Conservation (phyloP, 2,888 invertebrate species). For the Euproctis similis region DNA sequence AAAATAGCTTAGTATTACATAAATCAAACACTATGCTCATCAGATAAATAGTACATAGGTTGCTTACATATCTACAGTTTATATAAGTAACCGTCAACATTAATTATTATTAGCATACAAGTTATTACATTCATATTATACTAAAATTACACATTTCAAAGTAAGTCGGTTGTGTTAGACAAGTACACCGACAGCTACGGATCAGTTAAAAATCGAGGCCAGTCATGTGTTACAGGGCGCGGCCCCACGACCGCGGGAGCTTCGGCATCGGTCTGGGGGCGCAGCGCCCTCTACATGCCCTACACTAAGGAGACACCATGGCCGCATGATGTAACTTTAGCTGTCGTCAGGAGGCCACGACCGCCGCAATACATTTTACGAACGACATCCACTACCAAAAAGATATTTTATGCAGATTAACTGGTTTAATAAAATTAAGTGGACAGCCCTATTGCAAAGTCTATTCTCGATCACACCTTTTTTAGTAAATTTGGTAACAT, state of each 20-base stretch:
- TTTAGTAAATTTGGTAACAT: too few species aligned
- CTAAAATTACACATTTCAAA: conserved; percentile 71
- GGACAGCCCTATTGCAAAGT: too few species aligned
- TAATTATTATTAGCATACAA: too few species aligned
- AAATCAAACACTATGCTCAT: conserved; percentile 43
- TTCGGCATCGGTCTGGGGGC: conserved; percentile 23
- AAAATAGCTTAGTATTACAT: conserved; percentile 29
- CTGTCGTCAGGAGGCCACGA: conserved; percentile 36
- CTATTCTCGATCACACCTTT: too few species aligned
- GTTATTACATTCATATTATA: conserved; percentile 22
- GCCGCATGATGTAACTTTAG: conserved; percentile 70
- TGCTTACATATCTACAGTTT: too few species aligned
- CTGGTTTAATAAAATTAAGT: too few species aligned
- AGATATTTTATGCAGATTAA: too few species aligned
- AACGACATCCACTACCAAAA: too few species aligned
- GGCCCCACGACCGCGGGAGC: conserved; percentile 27
- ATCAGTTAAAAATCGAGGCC: conserved; percentile 70
- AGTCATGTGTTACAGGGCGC: conserved; percentile 51
- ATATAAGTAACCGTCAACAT: conserved; percentile 45
- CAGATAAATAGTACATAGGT: conserved; percentile 39
- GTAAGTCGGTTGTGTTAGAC: conserved; percentile 47
- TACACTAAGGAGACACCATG: conserved; percentile 65
- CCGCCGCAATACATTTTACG: not conserved
- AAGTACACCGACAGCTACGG: conserved; percentile 34
- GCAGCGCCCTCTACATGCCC: conserved; percentile 46